Base-by-base conservation (phyloP, 2,797 vertebrate genomes). In the Microctenopoma lineatum region DNA sequence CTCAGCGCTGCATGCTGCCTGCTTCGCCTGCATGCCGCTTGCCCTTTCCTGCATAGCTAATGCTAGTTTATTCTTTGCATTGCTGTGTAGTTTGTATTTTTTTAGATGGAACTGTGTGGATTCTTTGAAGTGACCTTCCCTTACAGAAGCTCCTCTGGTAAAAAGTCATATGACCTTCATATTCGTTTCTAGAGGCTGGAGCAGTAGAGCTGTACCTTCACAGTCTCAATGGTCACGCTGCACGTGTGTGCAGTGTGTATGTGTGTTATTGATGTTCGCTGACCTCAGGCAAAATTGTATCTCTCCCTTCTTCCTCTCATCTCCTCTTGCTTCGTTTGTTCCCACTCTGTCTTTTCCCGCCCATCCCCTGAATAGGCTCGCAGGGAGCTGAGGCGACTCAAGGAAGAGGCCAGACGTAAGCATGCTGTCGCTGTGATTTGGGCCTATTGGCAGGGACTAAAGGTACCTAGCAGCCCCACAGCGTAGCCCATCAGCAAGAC, bases 371-470 rank as follows among this genome's bases (percentile, higher is more conserved):
- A 95, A 93, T 95, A 99, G 98, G 98, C 97, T 92, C 98, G 98
- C 90, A 97, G 97, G 96, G 96, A 98, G 81, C 94, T 99, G 96
- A 96, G 95, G 92, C 95, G 93, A 87, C 96, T 99, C 96, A 99
- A 99, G 95, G 97, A 98, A 73, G 96, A 97, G 89, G 97, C 97
- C 96, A 95, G 96, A 94, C 96, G 96, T 94, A 98, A 97, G 94
- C 96, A 97, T 84, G 97, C 98, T 73, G 96, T 98, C 78, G 97
- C 97, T 91, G 96, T 99, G 94, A 99, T 99, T 96, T 99, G 98
- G 98, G 98, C 97, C 96, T 99, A 93, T 96, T 99, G 98, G 98
- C 96, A 98, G 96, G 98, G 98, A 98, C 95, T 99, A 81, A 97
- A 99, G 98, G 98, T 99, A 98, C 93, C 88, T 59, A 58, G 77